Base-by-base conservation (phyloP, 2,797 vertebrate species). In the Cyprinodon diabolis region DNA sequence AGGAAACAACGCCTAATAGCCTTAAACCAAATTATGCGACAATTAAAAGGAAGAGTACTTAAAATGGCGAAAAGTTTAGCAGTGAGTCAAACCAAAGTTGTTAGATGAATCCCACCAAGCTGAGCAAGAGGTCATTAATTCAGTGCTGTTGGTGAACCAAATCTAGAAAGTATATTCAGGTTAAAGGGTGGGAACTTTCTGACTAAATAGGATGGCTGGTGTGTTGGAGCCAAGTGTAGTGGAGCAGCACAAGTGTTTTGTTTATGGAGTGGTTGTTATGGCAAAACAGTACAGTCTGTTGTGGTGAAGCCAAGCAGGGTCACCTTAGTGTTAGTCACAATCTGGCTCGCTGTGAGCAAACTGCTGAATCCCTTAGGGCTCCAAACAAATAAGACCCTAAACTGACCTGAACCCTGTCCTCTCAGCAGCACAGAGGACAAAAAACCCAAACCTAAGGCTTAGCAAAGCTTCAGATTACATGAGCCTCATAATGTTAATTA, bases 51-150 rank as follows among this genome's bases (percentile, higher is more conserved):
- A 47, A 12, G 21, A 69, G 69, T 49, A 69, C 60, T 25, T 76
- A 70, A 76, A 79, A 47, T 25, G 11, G 76, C 51, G 43, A 58
- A 82, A 63, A 69, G 74, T 9, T 79, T 63, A 79, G 80, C 82
- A 45, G 40, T 4, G 52, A 74, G 75, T 80, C 77, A 76, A 75
- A 48, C 70, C 71, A 17, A 11, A 67, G 76, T 70, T 68, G 74
- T 81, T 83, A 85, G 77, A 75, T 19, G 56, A 73, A 76, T 63
- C 74, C 66, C 69, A 72, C 73, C 68, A 74, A 72, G 69, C 77
- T 76, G 43, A 84, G 86, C 86, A 90, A 91, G 88, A 82, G 81
- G 74, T 79, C 81, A 86, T 90, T 89, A 82, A 89, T 89, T 65
- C 6, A 67, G 79, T 74, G 79, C 79, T 85, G 84, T 83, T 85